Conservation (phyloP, 2,888 invertebrate species). For the Slavum lentiscoides region DNA sequence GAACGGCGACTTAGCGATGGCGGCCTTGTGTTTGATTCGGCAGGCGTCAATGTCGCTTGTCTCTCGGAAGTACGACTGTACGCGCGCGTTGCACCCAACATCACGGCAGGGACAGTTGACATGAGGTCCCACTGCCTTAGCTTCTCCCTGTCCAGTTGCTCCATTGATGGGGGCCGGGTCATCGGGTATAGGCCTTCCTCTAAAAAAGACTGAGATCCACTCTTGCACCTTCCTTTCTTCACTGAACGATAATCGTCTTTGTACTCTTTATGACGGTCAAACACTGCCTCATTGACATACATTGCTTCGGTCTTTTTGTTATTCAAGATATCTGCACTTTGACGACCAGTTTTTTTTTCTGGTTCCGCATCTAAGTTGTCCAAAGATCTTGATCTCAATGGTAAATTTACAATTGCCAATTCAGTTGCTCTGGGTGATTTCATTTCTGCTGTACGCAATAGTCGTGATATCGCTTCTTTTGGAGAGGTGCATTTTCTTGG, state of each 20-base stretch:
- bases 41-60: slow-evolving; percentile 49
- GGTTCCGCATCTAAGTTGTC: slow-evolving; percentile 71
- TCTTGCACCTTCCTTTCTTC: slow-evolving; percentile 59
- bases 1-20: slow-evolving; percentile 51
- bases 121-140: slow-evolving; percentile 86
- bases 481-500: slow-evolving; percentile 55
- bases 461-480: slow-evolving; percentile 55
- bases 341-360: slow-evolving; percentile 55
- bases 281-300: slow-evolving; percentile 70
- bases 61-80: slow-evolving; percentile 54
- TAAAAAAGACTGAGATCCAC: slow-evolving; percentile 60
- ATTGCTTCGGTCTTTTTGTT: slow-evolving; percentile 74
- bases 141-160: slow-evolving; percentile 78
- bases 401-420: slow-evolving; percentile 40
- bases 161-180: slow-evolving; percentile 58
- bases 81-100: slow-evolving; percentile 55
- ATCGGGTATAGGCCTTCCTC: slow-evolving; percentile 62
- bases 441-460: slow-evolving; percentile 55
- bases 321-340: slow-evolving; percentile 55
- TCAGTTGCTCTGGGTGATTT: slow-evolving; percentile 64
- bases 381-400: slow-evolving; percentile 70
- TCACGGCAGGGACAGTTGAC: slow-evolving; percentile 74
- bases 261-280: slow-evolving; percentile 55
- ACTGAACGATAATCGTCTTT: slow-evolving; percentile 60
- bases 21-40: slow-evolving; percentile 52